Evolutionary conservation across 2,888 invertebrate species (phyloP), one percentile per base, ranked within the genome.

Genomic region (Ormyrus nitidulus): DNA sequence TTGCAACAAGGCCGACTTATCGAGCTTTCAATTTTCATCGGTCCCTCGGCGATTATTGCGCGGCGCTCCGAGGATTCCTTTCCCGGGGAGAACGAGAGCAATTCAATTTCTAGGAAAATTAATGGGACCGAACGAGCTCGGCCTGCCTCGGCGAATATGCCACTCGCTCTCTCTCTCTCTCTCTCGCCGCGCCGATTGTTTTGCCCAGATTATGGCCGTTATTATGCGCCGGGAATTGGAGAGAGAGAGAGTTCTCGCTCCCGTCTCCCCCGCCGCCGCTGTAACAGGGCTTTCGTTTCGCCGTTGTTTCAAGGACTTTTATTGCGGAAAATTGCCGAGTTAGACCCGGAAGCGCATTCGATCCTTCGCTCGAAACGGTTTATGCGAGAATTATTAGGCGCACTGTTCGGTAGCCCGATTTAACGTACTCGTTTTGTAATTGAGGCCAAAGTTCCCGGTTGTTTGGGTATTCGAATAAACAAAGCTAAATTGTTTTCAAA

Each of bases 21-120:
- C 2, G 34, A 61, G 62, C 62, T 46, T 70, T 70, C 48, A 62
- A 77, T 77, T 62, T 61, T 49, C 48, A 64, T 62, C 44, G 34
- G 44, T 4, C 34, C 44, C 34, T 53, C 5, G 65, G 5, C 49
- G n/a, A 11, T 49, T 34, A 34, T 49, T 46, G 44, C 11, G 46
- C 6, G 13, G 48, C 13, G 13, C 34, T 34, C 34, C 34, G 34
- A 34, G 34, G 34, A 34, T 34, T 34, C 34, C 34, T 34, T 34
- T 34, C 34, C 34, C 34, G 34, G 34, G 34, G 34, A 34, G 34
- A 34, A 34, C 13, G 53, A 53, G 48, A 58, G 10, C 58, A 58
- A 70, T 70, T 58, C 2, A 58, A 70, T 58, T 58, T 56, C 48
- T 5, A 58, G 70, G 54, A 68, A 56, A 34, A 34, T 34, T 8